Percentiles rank a stretch among this genome's conserved stretches.
phyloP scores from a whole-genome alignment of 2,113 vertebrate genomes.

The Eudyptes chrysolophus region DNA sequence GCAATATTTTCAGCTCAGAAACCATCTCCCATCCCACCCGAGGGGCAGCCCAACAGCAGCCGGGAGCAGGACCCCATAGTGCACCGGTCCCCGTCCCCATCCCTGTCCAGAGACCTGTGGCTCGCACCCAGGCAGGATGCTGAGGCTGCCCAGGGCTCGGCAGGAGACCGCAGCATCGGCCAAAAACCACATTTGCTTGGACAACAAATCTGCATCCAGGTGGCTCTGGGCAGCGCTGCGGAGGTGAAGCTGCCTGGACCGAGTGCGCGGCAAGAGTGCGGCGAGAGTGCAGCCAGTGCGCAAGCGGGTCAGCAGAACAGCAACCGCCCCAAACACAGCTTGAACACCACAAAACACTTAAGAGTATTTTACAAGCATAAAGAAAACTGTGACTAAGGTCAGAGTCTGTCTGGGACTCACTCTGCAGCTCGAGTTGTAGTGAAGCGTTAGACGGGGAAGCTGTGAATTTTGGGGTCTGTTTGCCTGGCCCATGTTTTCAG shows the following conservation, averaged over 20 bases:
- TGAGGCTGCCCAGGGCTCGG: too few relatives aligned
- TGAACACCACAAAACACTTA: rapidly evolving
- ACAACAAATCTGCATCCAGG: neutral
- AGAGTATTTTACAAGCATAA: too few relatives aligned
- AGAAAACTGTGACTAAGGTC: neutral
- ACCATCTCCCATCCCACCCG: rapidly evolving
- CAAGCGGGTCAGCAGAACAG: neutral
- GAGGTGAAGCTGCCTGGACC: neutral
- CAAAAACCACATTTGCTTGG: neutral
- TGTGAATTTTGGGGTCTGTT: neutral
- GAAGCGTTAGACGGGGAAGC: rapidly evolving
- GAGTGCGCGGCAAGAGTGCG: neutral
- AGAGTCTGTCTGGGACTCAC: neutral
- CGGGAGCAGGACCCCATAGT: neutral
- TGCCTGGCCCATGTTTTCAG: neutral
- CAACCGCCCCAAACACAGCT: neutral
- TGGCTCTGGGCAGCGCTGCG: rapidly evolving
- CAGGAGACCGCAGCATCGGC: rapidly evolving
- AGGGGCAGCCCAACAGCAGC: neutral
- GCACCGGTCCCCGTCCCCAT: rapidly evolving
- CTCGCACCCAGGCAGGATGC: rapidly evolving
- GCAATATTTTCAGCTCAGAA: rapidly evolving
- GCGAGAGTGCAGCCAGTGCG: neutral
- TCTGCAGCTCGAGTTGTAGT: rapidly evolving
- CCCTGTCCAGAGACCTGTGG: rapidly evolving